Evolutionary conservation across 53 echinoderm and acorn worm genomes (phyloP).

Genomic region (Apostichopus leukothele): DNA sequence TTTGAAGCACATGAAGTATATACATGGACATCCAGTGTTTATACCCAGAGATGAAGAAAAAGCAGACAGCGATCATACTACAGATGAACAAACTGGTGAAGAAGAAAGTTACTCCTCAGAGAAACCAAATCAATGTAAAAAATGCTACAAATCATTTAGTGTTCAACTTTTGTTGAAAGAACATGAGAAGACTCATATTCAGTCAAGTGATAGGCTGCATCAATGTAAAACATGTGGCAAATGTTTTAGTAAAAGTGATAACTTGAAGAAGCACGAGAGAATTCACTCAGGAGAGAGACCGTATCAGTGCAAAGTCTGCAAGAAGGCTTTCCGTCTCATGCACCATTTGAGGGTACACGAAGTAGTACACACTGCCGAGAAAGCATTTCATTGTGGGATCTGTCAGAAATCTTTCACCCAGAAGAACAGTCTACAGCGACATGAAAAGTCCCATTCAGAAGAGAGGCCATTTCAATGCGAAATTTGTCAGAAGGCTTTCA

Average conservation of each 20-base stretch:
- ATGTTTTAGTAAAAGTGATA: background rate
- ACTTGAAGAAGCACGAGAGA: background rate
- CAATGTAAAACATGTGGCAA: background rate
- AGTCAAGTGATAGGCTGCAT: background rate
- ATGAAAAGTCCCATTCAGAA: slow-evolving; percentile 47
- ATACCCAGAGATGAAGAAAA: background rate
- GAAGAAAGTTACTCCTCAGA: background rate
- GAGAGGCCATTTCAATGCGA: slow-evolving; percentile 56
- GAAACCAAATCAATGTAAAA: background rate
- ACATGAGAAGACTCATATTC: background rate
- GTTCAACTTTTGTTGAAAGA: background rate
- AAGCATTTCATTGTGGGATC: slow-evolving; percentile 45
- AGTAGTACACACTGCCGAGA: slow-evolving; percentile 49
- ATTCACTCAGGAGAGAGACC: background rate
- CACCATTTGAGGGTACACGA: slow-evolving; percentile 7
- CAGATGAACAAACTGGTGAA: background rate
- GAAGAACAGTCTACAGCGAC: slow-evolving; percentile 30
- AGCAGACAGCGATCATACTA: background rate
- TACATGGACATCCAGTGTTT: background rate
- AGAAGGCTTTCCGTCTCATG: slow-evolving; percentile 24
- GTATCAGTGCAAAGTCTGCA: slow-evolving; percentile 49
- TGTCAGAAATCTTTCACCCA: slow-evolving; percentile 58
- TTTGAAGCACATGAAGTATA: slow-evolving; percentile 3
- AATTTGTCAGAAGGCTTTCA: slow-evolving; percentile 57
- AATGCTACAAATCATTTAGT: background rate